A percentile compares a stretch with the other conserved stretches of the same genome.
Conservation (phyloP, 2,113 vertebrate genomes). For the Seriola rivoliana region DNA sequence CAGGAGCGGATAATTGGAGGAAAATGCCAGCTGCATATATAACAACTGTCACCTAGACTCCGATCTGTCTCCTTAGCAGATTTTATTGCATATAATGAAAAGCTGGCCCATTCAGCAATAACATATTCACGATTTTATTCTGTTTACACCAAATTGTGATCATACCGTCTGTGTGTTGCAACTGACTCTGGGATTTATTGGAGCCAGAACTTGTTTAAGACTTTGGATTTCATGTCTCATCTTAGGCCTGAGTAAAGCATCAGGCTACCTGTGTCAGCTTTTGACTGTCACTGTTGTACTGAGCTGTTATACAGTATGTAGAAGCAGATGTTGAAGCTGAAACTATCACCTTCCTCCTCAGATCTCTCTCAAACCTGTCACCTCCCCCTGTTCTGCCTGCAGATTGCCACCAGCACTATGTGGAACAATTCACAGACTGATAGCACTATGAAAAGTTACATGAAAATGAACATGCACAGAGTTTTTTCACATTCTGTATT, state of each 20-base stretch:
- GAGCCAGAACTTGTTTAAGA: too few relatives aligned
- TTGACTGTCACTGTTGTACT: neutral
- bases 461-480: too few relatives aligned
- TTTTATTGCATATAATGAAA: conserved; percentile 29
- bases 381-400: conserved; percentile 6
- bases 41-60: conserved; percentile 27
- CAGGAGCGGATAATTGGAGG: conserved; percentile 43
- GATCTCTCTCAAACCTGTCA: neutral
- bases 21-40: conserved; percentile 38
- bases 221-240: neutral
- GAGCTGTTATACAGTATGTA: neutral
- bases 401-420: neutral
- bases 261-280: neutral
- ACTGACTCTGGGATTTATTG: neutral
- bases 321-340: neutral
- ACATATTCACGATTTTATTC: neutral
- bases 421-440: too few relatives aligned
- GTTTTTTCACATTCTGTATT: too few relatives aligned
- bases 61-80: conserved; percentile 35
- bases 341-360: neutral
- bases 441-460: too few relatives aligned
- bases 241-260: neutral
- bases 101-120: neutral
- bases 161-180: neutral
- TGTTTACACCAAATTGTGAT: neutral